These are phyloP conservation scores for Ischnus inquisitorius DNA, from an alignment of 2,888 invertebrate species.

Conservation along the genomic window DNA sequence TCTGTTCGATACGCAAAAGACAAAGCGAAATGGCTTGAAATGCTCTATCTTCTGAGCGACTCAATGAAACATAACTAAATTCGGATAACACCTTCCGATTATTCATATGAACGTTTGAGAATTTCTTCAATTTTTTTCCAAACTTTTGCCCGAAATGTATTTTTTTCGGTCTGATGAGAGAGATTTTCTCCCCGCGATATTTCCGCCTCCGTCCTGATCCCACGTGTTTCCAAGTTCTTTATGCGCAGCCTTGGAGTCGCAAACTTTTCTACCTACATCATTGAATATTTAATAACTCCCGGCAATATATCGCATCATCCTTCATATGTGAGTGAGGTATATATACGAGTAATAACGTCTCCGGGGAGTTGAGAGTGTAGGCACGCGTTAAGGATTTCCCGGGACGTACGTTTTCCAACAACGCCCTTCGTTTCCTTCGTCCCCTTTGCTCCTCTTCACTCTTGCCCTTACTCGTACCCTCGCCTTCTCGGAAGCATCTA, in stretches of 20 bases:
- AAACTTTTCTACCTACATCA: conserved; percentile 19
- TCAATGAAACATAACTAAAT: too few species aligned
- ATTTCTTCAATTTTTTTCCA: too few species aligned
- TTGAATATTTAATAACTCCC: conserved; percentile 52
- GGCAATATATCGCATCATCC: conserved; percentile 35
- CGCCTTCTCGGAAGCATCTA: background rate
- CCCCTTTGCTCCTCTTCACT: background rate
- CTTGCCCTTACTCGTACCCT: conserved; percentile 17
- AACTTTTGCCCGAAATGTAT: too few species aligned
- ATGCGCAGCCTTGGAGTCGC: background rate
- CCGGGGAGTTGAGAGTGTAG: conserved; percentile 34
- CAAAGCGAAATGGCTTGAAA: too few species aligned
- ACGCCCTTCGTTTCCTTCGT: conserved; percentile 26
- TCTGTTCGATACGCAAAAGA: too few species aligned
- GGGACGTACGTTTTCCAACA: conserved; percentile 35
- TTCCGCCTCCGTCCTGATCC: background rate
- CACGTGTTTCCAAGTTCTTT: background rate
- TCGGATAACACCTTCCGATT: too few species aligned
- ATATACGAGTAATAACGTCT: conserved; percentile 44
- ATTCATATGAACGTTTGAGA: too few species aligned
- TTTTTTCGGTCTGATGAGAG: too few species aligned
- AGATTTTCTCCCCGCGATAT: background rate
- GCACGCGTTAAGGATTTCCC: conserved; percentile 52
- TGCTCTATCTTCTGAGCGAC: too few species aligned
- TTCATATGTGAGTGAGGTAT: conserved; percentile 27